A percentile compares a stretch with the other conserved stretches of the same genome.
These are phyloP conservation scores for Zoanthus solanderi DNA, from an alignment of 92 coral and sea anemone species.

Conservation along the genomic window DNA sequence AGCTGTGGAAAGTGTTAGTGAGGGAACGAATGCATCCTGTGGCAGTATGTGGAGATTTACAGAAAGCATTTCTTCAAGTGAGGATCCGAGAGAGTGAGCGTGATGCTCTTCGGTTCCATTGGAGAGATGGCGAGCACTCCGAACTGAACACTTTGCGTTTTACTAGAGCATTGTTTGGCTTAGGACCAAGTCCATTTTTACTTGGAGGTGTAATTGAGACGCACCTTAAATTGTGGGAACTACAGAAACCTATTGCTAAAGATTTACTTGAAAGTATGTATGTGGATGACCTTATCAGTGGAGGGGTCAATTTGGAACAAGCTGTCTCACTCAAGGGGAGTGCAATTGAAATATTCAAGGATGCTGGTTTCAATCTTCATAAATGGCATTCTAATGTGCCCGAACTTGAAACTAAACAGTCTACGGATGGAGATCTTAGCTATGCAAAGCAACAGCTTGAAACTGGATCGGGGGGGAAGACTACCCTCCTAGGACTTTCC, in stretches of 20 bases:
- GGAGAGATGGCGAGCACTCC: constrained; percentile 20
- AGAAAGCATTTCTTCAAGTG: constrained; percentile 32
- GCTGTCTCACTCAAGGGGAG: constrained; percentile 23
- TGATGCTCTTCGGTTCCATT: constrained; percentile 45
- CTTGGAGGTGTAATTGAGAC: constrained; percentile 19
- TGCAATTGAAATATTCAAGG: constrained; percentile 42
- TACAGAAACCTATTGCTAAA: constrained; percentile 20
- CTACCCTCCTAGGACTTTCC: constrained; percentile 53
- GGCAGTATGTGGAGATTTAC: background rate
- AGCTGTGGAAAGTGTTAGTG: constrained; percentile 34
- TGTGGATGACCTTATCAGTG: constrained; percentile 38
- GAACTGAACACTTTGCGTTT: background rate
- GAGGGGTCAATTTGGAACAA: constrained; percentile 11
- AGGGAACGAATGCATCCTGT: constrained; percentile 19
- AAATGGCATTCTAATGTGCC: constrained; percentile 42
- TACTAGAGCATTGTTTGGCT: background rate
- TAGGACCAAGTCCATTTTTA: constrained; percentile 6
- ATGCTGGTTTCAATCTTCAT: constrained; percentile 43
- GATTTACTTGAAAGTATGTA: constrained; percentile 19
- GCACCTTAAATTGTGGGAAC: constrained; percentile 25
- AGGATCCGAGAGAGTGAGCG: constrained; percentile 17
- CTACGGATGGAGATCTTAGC: constrained; percentile 31
- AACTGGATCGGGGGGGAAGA: constrained; percentile 10
- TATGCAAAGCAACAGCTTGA: constrained; percentile 51
- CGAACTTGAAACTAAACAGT: constrained; percentile 12